These are phyloP conservation scores for Sinella curviseta DNA, from an alignment of 1,140 invertebrate genomes.

Conservation along the genomic window DNA sequence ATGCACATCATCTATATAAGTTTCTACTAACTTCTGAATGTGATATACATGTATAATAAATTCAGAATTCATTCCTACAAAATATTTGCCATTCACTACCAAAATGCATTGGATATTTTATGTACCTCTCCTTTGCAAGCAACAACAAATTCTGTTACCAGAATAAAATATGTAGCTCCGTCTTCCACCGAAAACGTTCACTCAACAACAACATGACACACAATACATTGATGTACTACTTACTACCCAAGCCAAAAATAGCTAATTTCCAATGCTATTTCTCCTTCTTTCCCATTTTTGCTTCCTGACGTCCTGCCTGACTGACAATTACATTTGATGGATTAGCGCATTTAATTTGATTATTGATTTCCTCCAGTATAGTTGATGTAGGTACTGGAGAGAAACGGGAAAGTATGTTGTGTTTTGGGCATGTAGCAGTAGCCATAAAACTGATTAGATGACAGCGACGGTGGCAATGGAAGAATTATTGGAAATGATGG, in stretches of 20 bases:
- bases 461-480: neutral
- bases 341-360: constrained; percentile 24
- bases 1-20: no score
- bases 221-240: neutral
- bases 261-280: neutral
- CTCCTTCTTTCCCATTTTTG: neutral
- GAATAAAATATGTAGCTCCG: neutral
- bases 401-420: neutral
- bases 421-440: neutral
- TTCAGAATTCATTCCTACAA: no score
- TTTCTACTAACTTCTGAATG: no score
- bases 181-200: neutral
- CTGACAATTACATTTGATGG: constrained; percentile 6
- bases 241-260: neutral
- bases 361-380: constrained; percentile 24
- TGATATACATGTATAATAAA: no score
- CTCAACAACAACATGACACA: neutral
- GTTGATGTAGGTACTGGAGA: neutral
- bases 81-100: no score
- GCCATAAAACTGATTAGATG: neutral
- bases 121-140: neutral
- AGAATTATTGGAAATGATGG: constrained; percentile 6
- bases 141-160: neutral
- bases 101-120: no score
- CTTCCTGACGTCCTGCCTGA: neutral